Evolutionary conservation across 2,888 invertebrate species (phyloP), one percentile per base, ranked within the genome.

Genomic region (Nudaria mundana): DNA sequence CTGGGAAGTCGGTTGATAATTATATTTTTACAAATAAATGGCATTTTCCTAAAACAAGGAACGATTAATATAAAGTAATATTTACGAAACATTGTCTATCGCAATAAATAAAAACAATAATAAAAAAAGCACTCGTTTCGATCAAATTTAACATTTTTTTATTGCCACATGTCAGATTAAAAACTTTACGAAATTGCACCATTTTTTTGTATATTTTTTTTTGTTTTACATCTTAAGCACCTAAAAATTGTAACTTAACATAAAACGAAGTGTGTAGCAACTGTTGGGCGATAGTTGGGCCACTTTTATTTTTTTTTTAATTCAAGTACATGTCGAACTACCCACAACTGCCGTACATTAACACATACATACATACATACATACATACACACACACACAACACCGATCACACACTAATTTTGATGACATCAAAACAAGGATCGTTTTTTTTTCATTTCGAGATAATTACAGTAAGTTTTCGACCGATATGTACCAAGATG

Each of bases 161-260:
- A 53, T 53, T 44, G 41, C 31, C 30, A 38, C 29, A 28, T 50
- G 37, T 35, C 47, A 50, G 46, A 55, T 44, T 55, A 32, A 31
- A 30, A 48, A 34, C 8, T 46, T 57, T 52, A n/a, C 39, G n/a
- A 45, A 55, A 59, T 59, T 59, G 57, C 57, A 58, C 60, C 52
- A 40, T 55, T 59, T 59, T n/a, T 54, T 51, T 38, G 25, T 13
- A 14, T 34, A 49, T 56, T 57, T 60, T 60, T 50, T 37, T 48
- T 46, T 37, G 45, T 38, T 48, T 41, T 40, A 41, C 44, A 30
- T 50, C 14, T 38, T 12, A 30, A 26, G n/a, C n/a, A 41, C 36
- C 26, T 36, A 46, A 40, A 40, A 38, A 36, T 37, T 49, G 37
- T 35, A 51, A 52, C 57, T 48, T 52, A 46, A 33, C 12, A 28